phyloP scores from a whole-genome alignment of 2,113 vertebrate species.

The Oryzias javanicus region DNA sequence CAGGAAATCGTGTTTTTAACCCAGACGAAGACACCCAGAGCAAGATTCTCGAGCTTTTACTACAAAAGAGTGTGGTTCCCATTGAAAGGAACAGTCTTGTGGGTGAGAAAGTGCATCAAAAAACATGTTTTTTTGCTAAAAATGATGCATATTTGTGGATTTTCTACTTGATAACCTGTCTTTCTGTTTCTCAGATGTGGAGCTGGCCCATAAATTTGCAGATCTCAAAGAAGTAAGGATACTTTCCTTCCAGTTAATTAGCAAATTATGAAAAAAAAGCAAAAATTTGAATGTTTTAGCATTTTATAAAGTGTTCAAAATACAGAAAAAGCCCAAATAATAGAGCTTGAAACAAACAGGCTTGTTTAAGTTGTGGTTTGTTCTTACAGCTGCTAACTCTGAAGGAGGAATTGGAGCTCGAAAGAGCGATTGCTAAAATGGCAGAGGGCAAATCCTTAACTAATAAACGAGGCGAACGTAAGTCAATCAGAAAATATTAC shows the following conservation, averaged over 20 bases:
- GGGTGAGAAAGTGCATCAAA: conserved; percentile 52
- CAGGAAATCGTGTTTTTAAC: conserved; percentile 65
- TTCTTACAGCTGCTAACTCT: conserved; percentile 62
- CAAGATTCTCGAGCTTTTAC: conserved; percentile 69
- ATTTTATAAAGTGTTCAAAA: no score
- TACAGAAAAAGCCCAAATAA: no score
- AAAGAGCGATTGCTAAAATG: conserved; percentile 64
- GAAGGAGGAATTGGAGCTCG: conserved; percentile 64
- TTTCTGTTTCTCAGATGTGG: conserved; percentile 50
- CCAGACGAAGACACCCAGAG: conserved; percentile 58
- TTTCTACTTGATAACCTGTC: not conserved
- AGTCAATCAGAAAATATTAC: conserved; percentile 9
- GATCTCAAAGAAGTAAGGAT: conserved; percentile 70
- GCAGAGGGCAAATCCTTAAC: conserved; percentile 51
- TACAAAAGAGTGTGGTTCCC: conserved; percentile 65
- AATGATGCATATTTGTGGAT: not conserved
- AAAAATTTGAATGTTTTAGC: not conserved
- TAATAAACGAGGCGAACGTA: conserved; percentile 72
- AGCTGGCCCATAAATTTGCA: conserved; percentile 60
- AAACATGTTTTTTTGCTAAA: not conserved
- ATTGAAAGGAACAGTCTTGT: conserved; percentile 55
- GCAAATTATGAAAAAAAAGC: not conserved
- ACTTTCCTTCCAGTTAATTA: not conserved
- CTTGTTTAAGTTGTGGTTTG: conserved; percentile 22
- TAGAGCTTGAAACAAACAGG: not conserved